Percentiles rank a stretch among this genome's conserved stretches.
Conservation (phyloP, 2,113 vertebrate species). For the Anguilla japonica region DNA sequence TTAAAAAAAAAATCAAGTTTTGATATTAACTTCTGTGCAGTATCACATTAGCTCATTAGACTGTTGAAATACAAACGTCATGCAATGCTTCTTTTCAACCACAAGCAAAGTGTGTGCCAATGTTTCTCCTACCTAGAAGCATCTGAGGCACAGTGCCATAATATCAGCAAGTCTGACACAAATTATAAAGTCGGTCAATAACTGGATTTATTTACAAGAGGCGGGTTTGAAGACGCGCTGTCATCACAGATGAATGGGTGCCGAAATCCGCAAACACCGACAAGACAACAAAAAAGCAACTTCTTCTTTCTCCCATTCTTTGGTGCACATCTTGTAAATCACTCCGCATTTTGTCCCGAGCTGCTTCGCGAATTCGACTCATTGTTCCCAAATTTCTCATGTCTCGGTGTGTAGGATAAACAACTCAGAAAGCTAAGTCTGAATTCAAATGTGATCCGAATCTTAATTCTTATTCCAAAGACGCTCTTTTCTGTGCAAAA, state of each 20-base stretch:
- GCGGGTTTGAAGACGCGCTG: too few relatives aligned
- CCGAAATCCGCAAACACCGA: too few relatives aligned
- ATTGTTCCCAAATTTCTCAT: neutral
- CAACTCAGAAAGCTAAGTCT: neutral
- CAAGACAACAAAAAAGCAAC: neutral
- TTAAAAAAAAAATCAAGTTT: neutral
- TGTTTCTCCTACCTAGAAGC: too few relatives aligned
- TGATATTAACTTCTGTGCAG: neutral
- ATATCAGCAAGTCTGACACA: too few relatives aligned
- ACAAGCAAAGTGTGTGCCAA: neutral
- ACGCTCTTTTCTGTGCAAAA: neutral
- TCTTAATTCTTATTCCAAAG: constrained; percentile 1
- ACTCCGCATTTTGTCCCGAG: neutral
- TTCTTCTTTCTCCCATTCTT: neutral
- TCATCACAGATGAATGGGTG: too few relatives aligned
- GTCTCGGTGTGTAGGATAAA: neutral
- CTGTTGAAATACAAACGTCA: neutral
- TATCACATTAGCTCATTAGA: neutral
- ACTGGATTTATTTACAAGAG: too few relatives aligned
- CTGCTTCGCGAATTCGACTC: neutral
- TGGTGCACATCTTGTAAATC: neutral
- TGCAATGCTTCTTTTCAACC: neutral
- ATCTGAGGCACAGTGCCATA: too few relatives aligned
- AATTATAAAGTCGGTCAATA: too few relatives aligned
- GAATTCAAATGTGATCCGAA: neutral